Base-by-base conservation (phyloP, 2,113 vertebrate genomes). In the Loxodonta africana region DNA sequence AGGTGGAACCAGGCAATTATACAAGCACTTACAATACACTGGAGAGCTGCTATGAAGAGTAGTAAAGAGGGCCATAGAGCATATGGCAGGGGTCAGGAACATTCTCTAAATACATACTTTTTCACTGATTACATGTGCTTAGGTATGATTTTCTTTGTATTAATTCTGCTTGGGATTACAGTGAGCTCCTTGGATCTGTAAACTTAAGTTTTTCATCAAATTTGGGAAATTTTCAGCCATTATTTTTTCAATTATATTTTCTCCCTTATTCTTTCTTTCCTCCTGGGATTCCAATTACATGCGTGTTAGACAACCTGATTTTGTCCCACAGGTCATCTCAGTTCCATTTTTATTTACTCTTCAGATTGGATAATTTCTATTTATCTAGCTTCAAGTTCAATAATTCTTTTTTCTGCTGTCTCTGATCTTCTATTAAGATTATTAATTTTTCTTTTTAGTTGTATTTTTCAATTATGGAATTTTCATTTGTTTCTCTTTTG, bases 401-500 rank as follows among this genome's bases (percentile, higher is more conserved):
- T 7, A 41, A 71, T 33, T 73, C 37, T 71, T 80, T 73, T 85
- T 74, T 23, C 69, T 60, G 20, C 20, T 77, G 44, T 77, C 48
- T 88, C 77, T 60, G 37, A 83, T 60, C n/a, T 65, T 74, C 57
- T 23, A 8, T 44, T 69, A 88, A 2, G 30, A 44, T 89, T 63
- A 94, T 53, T 74, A 26, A 71, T 51, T 92, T 88, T 92, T 78
- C 85, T 78, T 46, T 78, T 95, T 62, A 71, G 33, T 88, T 67
- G 67, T n/a, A 86, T 73, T 57, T 85, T 93, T 48, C 57, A 87
- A 91, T 41, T 82, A 83, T 60, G 81, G 88, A 90, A 90, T 93
- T 82, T 94, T 28, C 26, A 88, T 20, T 23, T 93, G 41, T 33
- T 78, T 84, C 89, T 91, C 51, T 92, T 86, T 84, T 57, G 33